These are phyloP conservation scores for Penelope pileata DNA, from an alignment of 2,113 vertebrate genomes.

Conservation along the genomic window DNA sequence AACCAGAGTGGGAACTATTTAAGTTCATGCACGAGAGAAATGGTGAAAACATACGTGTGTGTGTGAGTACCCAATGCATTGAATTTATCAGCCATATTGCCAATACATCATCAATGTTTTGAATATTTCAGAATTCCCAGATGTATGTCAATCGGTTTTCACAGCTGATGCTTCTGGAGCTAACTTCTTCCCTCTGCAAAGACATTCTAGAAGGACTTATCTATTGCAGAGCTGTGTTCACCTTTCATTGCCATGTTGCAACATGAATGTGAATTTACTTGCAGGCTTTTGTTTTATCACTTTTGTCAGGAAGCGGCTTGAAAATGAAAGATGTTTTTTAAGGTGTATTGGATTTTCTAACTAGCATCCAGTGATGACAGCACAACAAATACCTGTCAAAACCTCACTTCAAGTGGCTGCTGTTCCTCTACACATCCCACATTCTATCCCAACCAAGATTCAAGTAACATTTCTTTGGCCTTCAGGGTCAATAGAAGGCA, in stretches of 20 bases:
- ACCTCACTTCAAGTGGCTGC: background rate
- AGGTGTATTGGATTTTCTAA: background rate
- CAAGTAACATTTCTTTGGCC: background rate
- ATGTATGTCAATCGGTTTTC: background rate
- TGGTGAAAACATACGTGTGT: background rate
- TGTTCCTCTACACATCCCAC: background rate
- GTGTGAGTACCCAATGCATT: background rate
- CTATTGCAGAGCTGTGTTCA: background rate
- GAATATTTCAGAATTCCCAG: background rate
- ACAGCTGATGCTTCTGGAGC: background rate
- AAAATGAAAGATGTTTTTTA: background rate
- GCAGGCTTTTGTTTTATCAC: background rate
- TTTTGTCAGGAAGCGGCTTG: background rate
- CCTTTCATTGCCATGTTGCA: background rate
- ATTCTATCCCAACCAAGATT: background rate
- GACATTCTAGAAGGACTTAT: slow-evolving; percentile 32
- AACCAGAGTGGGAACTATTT: background rate
- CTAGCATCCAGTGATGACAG: background rate
- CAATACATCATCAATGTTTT: fast-evolving
- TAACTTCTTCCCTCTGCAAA: background rate
- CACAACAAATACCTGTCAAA: background rate
- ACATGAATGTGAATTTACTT: background rate
- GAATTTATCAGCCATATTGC: background rate
- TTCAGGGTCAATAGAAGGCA: background rate
- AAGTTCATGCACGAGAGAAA: background rate